Evolutionary conservation across 2,113 vertebrate species (phyloP).

Genomic region (Procavia capensis): DNA sequence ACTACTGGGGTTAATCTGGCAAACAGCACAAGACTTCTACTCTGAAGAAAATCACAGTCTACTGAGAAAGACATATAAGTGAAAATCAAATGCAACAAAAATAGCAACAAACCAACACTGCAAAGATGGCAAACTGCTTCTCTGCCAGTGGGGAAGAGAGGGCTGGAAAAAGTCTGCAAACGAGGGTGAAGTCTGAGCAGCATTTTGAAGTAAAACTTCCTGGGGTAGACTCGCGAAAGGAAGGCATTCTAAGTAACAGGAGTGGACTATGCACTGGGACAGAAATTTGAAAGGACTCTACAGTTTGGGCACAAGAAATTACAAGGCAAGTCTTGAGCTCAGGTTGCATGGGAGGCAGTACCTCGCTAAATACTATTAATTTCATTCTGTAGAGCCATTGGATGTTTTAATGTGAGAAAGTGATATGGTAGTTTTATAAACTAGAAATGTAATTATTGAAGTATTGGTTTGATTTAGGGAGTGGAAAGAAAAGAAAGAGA

Average conservation of each 20-base stretch:
- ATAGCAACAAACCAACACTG: too few relatives aligned
- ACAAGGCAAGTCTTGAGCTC: neutral
- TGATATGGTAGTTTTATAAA: neutral
- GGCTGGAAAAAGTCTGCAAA: neutral
- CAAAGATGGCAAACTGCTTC: neutral
- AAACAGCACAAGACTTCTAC: neutral
- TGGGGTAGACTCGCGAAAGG: neutral
- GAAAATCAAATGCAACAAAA: neutral
- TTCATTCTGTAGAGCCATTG: neutral
- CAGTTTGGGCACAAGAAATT: neutral
- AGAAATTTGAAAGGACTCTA: neutral
- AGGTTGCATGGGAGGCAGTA: neutral
- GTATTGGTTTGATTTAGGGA: neutral
- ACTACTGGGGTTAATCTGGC: neutral
- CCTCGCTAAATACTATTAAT: neutral
- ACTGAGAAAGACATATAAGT: neutral
- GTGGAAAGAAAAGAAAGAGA: neutral
- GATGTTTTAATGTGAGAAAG: neutral
- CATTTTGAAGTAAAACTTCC: neutral
- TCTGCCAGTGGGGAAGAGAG: neutral
- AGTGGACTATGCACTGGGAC: fast-evolving
- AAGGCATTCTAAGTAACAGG: neutral
- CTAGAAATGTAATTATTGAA: neutral
- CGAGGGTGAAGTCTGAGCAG: neutral
- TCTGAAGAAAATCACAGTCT: neutral